Evolutionary conservation across 1,140 invertebrate genomes (phyloP).

Genomic region (Subanguina moxae): DNA sequence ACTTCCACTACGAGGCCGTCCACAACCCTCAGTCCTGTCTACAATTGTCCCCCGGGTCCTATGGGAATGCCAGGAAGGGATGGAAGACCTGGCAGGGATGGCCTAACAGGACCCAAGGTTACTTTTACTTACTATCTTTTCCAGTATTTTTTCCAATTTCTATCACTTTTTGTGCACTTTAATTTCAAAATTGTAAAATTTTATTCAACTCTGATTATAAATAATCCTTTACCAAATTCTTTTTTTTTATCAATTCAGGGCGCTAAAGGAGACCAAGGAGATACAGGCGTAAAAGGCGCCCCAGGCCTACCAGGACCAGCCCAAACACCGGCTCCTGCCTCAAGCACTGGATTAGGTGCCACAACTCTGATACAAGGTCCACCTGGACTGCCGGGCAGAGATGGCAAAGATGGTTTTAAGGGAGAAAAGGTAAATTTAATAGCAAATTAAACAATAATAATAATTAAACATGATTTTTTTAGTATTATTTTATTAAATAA

Average conservation of each 20-base stretch:
- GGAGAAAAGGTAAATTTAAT: constrained; percentile 51
- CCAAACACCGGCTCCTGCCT: constrained; percentile 7
- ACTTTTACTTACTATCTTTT: neutral
- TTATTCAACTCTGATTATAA: no score
- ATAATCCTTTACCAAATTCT: no score
- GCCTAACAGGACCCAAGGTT: constrained; percentile 6
- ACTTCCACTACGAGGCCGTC: neutral
- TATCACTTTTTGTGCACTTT: constrained; percentile 1
- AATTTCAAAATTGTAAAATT: neutral
- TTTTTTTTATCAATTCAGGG: constrained; percentile 34
- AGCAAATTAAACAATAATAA: neutral
- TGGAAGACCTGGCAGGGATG: constrained; percentile 11
- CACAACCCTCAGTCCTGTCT: neutral
- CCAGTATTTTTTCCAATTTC: neutral
- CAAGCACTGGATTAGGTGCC: constrained; percentile 15
- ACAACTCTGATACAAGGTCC: constrained; percentile 45
- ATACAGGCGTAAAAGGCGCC: constrained; percentile 26
- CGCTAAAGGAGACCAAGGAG: constrained; percentile 48
- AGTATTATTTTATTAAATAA: no score
- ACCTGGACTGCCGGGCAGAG: constrained; percentile 29
- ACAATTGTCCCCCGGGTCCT: neutral
- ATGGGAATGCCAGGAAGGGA: constrained; percentile 7
- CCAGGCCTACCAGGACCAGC: neutral
- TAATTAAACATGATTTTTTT: neutral
- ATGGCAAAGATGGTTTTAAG: constrained; percentile 47